These are phyloP conservation scores for Pyrocephalus nanus DNA, from an alignment of 2,797 vertebrate species.

Conservation along the genomic window DNA sequence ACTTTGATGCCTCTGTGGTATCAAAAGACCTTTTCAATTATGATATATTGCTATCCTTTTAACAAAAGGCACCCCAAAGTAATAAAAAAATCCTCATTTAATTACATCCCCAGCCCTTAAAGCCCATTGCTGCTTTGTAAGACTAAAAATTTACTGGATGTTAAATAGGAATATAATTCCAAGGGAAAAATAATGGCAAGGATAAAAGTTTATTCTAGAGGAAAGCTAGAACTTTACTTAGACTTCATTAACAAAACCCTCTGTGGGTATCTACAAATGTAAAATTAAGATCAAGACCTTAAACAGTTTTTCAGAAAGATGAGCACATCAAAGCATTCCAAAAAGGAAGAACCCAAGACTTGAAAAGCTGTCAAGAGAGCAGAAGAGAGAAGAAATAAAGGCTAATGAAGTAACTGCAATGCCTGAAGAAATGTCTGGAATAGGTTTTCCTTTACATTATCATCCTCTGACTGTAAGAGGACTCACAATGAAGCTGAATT, in stretches of 20 bases:
- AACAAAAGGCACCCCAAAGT: background rate
- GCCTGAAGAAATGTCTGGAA: conserved; percentile 11
- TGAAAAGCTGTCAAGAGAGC: conserved; percentile 27
- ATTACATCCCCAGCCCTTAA: background rate
- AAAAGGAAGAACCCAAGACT: conserved; percentile 2
- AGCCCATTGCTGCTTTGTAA: background rate
- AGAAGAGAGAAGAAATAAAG: conserved; percentile 28
- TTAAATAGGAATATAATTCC: conserved; percentile 1
- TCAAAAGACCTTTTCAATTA: background rate
- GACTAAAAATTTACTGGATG: background rate
- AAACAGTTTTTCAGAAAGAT: conserved; percentile 31
- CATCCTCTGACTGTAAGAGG: background rate
- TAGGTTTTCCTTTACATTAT: background rate
- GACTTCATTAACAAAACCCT: conserved; percentile 41
- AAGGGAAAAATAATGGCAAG: background rate
- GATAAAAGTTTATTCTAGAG: conserved; percentile 15
- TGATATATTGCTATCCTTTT: background rate
- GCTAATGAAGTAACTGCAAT: conserved; percentile 18
- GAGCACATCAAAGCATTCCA: conserved; percentile 23
- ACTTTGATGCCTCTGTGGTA: background rate
- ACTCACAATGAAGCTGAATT: background rate
- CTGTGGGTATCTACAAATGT: background rate
- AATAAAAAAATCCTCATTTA: background rate
- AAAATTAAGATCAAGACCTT: conserved; percentile 31
- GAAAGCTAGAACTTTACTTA: conserved; percentile 8